Conservation (phyloP, 1,140 invertebrate species). For the Drosophila arawakana region DNA sequence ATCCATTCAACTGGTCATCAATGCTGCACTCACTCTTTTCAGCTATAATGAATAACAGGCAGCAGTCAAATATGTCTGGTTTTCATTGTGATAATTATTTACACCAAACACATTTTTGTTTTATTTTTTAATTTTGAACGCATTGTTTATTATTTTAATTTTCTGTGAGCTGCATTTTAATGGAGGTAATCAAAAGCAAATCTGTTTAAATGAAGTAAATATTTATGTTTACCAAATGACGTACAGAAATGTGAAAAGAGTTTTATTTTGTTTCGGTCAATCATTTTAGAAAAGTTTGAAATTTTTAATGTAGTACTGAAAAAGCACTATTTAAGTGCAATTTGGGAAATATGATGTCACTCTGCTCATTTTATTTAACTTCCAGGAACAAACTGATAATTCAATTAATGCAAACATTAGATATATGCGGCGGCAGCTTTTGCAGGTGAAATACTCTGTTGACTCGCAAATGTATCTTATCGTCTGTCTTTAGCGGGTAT, state of each 20-base stretch:
- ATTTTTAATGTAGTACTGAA: too few species aligned
- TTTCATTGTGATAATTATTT: constrained; percentile 65
- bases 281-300: not conserved
- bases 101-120: constrained; percentile 40
- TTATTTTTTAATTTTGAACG: constrained; percentile 40
- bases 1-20: constrained; percentile 28
- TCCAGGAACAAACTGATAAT: constrained; percentile 62
- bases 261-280: not conserved
- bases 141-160: constrained; percentile 68
- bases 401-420: constrained; percentile 73
- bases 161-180: constrained; percentile 55
- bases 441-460: constrained; percentile 25
- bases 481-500: constrained; percentile 62
- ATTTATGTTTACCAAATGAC: constrained; percentile 51
- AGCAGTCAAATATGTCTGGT: constrained; percentile 28
- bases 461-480: constrained; percentile 67
- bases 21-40: constrained; percentile 53
- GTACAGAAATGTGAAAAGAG: constrained; percentile 41
- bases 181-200: constrained; percentile 67
- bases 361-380: constrained; percentile 39
- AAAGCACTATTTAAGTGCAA: not conserved
- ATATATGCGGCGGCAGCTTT: constrained; percentile 25
- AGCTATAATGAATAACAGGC: constrained; percentile 47
- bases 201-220: constrained; percentile 49
- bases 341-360: constrained; percentile 66